A percentile compares a stretch with the other conserved stretches of the same genome.
Evolutionary conservation across 2,797 vertebrate species (phyloP).

Genomic region (Emydoidea blandingii): DNA sequence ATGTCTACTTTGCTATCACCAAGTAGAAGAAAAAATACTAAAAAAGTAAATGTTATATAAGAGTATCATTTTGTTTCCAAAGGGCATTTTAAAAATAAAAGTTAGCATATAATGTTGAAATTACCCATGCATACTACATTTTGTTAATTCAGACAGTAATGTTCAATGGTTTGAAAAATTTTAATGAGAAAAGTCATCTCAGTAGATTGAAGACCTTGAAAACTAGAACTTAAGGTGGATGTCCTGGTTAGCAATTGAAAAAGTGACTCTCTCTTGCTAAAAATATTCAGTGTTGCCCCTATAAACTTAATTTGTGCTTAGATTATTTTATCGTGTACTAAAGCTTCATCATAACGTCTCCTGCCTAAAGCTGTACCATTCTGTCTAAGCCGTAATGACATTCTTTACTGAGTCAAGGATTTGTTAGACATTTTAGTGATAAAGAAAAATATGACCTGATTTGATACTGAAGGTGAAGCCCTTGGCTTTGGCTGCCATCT

Average conservation of each 20-base stretch:
- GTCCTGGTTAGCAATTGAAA: slow-evolving; percentile 36
- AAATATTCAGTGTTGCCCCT: background rate
- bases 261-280: background rate
- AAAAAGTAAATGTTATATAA: slow-evolving; percentile 54
- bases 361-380: background rate
- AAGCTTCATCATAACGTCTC: background rate
- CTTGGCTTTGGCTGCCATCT: background rate
- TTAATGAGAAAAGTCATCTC: slow-evolving; percentile 68
- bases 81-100: slow-evolving; percentile 57
- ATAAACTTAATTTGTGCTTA: background rate
- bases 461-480: background rate
- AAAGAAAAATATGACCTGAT: background rate
- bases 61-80: slow-evolving; percentile 40
- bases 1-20: background rate
- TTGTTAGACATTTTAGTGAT: background rate
- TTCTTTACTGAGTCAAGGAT: background rate
- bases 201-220: slow-evolving; percentile 52
- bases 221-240: slow-evolving; percentile 48
- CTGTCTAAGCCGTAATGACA: background rate
- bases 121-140: slow-evolving; percentile 33
- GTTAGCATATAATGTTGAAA: slow-evolving; percentile 47
- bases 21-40: background rate
- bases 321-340: background rate
- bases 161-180: slow-evolving; percentile 76
- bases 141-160: slow-evolving; percentile 70